Evolutionary conservation across 2,888 invertebrate genomes (phyloP).

Genomic region (Campopleginae sp.): DNA sequence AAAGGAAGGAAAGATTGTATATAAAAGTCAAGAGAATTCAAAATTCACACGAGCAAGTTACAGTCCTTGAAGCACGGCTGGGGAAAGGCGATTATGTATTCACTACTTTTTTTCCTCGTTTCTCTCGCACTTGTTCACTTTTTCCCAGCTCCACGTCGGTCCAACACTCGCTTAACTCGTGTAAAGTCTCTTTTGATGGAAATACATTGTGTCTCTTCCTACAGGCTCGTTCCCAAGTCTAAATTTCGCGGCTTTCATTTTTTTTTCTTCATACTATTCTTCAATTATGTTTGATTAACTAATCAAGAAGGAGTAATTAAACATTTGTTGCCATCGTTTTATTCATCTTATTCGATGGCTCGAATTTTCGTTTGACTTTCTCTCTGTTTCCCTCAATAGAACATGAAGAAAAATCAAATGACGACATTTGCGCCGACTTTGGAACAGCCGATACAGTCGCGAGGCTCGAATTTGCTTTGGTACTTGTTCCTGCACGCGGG

Average conservation of each 20-base stretch:
- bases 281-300: not conserved
- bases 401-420: too few relatives aligned
- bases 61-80: constrained; percentile 1
- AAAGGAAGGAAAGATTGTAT: not conserved
- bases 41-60: constrained; percentile 58
- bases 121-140: constrained; percentile 30
- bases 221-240: not conserved
- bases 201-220: not conserved
- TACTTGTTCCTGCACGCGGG: constrained; percentile 39
- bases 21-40: constrained; percentile 1
- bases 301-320: not conserved
- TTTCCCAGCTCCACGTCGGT: constrained; percentile 11
- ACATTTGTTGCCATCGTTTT: not conserved
- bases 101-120: constrained; percentile 49
- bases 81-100: constrained; percentile 35
- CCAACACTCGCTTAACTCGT: constrained; percentile 24
- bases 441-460: not conserved
- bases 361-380: not conserved
- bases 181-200: constrained; percentile 54
- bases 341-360: too few relatives aligned
- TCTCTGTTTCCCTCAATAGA: not conserved
- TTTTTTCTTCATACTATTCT: not conserved
- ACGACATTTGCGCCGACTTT: not conserved
- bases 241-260: not conserved
- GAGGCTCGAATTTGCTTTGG: constrained; percentile 9